Percentiles rank a stretch among this genome's conserved stretches.
These are phyloP conservation scores for Anadara kagoshimensis DNA, from an alignment of 1,140 invertebrate genomes.

Conservation along the genomic window DNA sequence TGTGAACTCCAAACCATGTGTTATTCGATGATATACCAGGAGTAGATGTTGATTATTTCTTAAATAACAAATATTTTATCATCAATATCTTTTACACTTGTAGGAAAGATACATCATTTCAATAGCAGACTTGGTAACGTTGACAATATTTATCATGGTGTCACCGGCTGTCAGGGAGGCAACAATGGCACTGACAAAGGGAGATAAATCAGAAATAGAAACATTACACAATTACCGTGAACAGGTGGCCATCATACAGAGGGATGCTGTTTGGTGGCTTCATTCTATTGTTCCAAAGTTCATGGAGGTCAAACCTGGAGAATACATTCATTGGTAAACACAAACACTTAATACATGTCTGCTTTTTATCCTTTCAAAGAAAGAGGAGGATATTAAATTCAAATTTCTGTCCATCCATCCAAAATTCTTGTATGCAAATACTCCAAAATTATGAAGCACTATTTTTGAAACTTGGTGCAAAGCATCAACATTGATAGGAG, in stretches of 20 bases:
- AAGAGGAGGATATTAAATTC: not conserved
- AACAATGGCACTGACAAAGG: conserved; percentile 76
- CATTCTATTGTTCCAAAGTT: conserved; percentile 85
- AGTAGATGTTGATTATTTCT: too few relatives aligned
- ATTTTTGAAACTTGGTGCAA: too few relatives aligned
- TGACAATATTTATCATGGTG: conserved; percentile 88
- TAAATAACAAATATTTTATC: too few relatives aligned
- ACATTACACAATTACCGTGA: conserved; percentile 80
- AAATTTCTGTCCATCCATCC: too few relatives aligned
- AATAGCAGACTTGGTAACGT: conserved; percentile 88
- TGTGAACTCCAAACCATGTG: too few relatives aligned
- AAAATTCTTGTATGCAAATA: too few relatives aligned
- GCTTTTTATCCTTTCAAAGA: not conserved
- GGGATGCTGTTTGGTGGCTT: conserved; percentile 89
- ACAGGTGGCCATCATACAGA: conserved; percentile 85
- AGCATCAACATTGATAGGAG: too few relatives aligned
- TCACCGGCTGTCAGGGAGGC: conserved; percentile 86
- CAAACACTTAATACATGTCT: not conserved
- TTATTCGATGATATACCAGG: too few relatives aligned
- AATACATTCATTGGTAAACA: conserved; percentile 82
- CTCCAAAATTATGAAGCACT: too few relatives aligned
- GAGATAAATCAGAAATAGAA: conserved; percentile 76
- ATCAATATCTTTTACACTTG: conserved; percentile 13
- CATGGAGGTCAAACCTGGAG: conserved; percentile 82
- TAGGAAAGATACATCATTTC: conserved; percentile 87